Evolutionary conservation across 2,888 invertebrate species (phyloP).

Genomic region (Acrobasis suavella): DNA sequence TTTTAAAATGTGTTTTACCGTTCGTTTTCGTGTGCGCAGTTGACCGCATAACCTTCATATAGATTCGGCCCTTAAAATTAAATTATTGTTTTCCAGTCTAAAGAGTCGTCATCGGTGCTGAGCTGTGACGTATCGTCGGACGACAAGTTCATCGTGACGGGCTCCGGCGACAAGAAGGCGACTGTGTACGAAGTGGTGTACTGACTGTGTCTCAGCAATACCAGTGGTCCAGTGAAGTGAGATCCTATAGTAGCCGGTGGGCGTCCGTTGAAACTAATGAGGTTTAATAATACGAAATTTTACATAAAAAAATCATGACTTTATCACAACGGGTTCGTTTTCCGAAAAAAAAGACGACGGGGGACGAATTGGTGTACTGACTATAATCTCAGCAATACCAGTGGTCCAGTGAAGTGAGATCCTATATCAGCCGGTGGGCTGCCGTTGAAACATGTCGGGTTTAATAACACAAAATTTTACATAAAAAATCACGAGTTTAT

Average conservation of each 20-base stretch:
- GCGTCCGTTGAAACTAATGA: constrained; percentile 38
- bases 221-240: constrained; percentile 51
- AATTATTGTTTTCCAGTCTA: constrained; percentile 85
- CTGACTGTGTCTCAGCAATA: constrained; percentile 62
- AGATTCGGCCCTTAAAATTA: not conserved
- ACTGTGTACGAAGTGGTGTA: constrained; percentile 98
- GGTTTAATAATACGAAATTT: not conserved
- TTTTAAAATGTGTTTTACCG: too few relatives aligned
- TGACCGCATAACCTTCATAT: too few relatives aligned
- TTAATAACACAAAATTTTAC: not conserved
- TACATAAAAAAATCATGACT: too few relatives aligned
- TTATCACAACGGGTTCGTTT: too few relatives aligned
- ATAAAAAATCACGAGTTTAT: too few relatives aligned
- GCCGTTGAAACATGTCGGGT: constrained; percentile 34
- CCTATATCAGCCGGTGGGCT: constrained; percentile 40
- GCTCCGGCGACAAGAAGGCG: constrained; percentile 98
- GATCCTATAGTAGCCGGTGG: constrained; percentile 39
- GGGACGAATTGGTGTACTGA: too few relatives aligned
- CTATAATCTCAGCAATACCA: constrained; percentile 5
- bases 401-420: constrained; percentile 52
- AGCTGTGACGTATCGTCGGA: constrained; percentile 99
- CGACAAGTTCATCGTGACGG: constrained; percentile 98
- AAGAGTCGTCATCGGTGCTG: constrained; percentile 98
- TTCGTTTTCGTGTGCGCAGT: too few relatives aligned
- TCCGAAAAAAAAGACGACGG: too few relatives aligned